Percentiles rank a stretch among this genome's conserved stretches.
These are phyloP conservation scores for Macrotis lagotis DNA, from an alignment of 2,113 vertebrate genomes.

Conservation along the genomic window DNA sequence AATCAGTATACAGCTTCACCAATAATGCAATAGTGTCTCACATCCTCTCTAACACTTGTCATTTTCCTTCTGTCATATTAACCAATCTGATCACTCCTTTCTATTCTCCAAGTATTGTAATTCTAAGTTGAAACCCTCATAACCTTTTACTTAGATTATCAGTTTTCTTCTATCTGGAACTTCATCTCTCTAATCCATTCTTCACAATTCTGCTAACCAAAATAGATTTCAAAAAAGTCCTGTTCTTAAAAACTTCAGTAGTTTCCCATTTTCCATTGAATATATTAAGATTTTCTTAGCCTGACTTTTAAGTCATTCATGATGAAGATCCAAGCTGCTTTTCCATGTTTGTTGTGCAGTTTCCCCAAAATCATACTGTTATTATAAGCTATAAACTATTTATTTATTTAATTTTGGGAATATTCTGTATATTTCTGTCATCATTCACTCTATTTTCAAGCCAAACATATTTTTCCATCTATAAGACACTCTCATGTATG, in stretches of 20 bases:
- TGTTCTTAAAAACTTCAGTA: neutral
- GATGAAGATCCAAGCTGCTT: neutral
- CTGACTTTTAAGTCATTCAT: neutral
- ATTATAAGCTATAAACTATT: no score
- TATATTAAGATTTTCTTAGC: neutral
- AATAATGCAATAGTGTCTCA: no score
- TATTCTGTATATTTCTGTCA: neutral
- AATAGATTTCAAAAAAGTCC: neutral
- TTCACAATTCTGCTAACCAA: neutral
- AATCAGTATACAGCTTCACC: no score
- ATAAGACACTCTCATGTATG: no score
- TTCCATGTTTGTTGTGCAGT: neutral
- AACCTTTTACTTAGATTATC: neutral
- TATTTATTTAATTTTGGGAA: neutral
- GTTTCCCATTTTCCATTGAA: neutral
- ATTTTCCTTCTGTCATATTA: no score
- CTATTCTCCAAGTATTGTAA: neutral
- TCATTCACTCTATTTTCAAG: neutral
- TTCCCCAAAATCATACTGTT: neutral
- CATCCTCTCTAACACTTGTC: no score
- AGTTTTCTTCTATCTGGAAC: neutral
- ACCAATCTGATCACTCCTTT: neutral
- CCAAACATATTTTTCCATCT: no score
- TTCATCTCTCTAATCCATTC: neutral
- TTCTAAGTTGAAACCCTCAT: neutral